Evolutionary conservation across 1,140 invertebrate species (phyloP).

Genomic region (Gonatopus flavifemur): DNA sequence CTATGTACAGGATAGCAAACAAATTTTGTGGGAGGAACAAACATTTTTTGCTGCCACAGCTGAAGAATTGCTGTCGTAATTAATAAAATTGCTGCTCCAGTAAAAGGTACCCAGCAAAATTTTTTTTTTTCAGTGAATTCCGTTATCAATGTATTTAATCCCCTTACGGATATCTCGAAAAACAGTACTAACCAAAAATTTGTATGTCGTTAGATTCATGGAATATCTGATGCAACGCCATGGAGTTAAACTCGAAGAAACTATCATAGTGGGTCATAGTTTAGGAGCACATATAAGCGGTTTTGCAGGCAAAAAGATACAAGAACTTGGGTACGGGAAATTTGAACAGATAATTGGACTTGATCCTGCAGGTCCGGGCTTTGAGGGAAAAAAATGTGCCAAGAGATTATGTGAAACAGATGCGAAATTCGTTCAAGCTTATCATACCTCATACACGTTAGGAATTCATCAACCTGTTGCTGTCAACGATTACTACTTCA

Average conservation of each 20-base stretch:
- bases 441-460: conserved; percentile 5
- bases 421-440: neutral
- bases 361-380: conserved; percentile 16
- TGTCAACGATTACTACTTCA: neutral
- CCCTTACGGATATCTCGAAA: neutral
- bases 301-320: conserved; percentile 1
- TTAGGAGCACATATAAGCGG: conserved; percentile 18
- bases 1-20: no score
- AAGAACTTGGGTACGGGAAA: fast-evolving
- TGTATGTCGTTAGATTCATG: conserved; percentile 2
- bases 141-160: no score
- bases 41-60: no score
- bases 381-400: fast-evolving
- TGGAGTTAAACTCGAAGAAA: neutral
- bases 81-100: neutral
- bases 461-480: neutral
- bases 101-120: neutral
- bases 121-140: no score
- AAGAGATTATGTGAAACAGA: neutral
- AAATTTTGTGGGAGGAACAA: no score
- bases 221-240: neutral
- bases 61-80: no score
- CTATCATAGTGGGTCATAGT: conserved; percentile 16
- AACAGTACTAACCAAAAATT: neutral
- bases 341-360: neutral